Conservation (phyloP, 1,140 invertebrate species). For the Plectrocnemia conspersa region DNA sequence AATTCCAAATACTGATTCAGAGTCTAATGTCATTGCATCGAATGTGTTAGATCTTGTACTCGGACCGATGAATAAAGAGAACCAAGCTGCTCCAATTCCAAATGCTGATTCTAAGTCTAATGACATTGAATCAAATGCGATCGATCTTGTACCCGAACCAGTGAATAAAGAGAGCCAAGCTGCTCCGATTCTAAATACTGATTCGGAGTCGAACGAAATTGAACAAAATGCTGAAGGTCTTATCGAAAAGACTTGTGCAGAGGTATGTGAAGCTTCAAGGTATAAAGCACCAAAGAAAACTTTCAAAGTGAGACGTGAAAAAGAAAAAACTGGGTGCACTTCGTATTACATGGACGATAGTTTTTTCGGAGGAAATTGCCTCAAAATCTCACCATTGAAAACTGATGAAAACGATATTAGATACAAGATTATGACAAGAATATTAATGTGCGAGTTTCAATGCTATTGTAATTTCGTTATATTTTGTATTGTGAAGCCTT, state of each 20-base stretch:
- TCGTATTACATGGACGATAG: slow-evolving; percentile 23
- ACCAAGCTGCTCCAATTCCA: not conserved
- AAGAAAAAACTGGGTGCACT: slow-evolving; percentile 13
- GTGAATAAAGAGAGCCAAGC: no score
- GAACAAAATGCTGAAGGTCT: no score
- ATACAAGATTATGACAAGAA: slow-evolving; percentile 2
- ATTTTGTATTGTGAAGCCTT: slow-evolving; percentile 22
- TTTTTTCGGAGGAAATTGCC: slow-evolving; percentile 27
- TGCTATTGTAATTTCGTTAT: slow-evolving; percentile 29
- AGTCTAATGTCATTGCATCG: no score
- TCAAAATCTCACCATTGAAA: slow-evolving; percentile 27
- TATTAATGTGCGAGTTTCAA: slow-evolving; percentile 27
- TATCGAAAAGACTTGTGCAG: not conserved
- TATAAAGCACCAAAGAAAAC: slow-evolving; percentile 7
- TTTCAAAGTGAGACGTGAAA: not conserved
- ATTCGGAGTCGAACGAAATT: no score
- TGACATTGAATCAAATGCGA: no score
- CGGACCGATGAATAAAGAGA: not conserved
- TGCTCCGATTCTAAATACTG: no score
- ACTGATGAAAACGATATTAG: not conserved
- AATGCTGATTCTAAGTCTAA: no score
- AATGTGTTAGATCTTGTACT: not conserved
- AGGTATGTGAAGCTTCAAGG: not conserved
- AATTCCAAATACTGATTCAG: not conserved
- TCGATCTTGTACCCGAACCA: no score